Percentiles rank a stretch among this genome's conserved stretches.
Evolutionary conservation across 2,888 invertebrate genomes (phyloP).

Genomic region (Micoletzkya japonica): DNA sequence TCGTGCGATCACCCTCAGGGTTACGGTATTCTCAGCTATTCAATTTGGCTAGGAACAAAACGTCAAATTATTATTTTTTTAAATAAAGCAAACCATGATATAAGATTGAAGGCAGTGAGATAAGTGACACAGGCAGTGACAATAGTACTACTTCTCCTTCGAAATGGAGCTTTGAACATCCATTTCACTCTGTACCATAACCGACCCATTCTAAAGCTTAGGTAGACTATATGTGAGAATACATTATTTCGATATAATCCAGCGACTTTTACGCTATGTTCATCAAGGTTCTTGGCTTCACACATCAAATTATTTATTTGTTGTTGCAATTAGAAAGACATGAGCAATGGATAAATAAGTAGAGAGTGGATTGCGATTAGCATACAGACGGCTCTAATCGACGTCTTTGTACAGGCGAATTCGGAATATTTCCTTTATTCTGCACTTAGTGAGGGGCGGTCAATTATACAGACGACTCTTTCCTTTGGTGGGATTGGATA

Average conservation of each 20-base stretch:
- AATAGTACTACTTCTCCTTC: slow-evolving; percentile 12
- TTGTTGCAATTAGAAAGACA: not conserved
- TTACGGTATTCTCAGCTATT: not conserved
- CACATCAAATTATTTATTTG: slow-evolving; percentile 9
- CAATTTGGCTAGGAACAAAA: not conserved
- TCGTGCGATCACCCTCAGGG: not conserved
- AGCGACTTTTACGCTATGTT: not conserved
- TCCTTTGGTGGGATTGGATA: slow-evolving; percentile 26
- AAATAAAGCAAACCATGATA: slow-evolving; percentile 8
- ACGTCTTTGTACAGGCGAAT: no score
- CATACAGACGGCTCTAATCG: no score
- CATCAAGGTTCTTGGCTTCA: not conserved
- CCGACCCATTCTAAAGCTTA: slow-evolving; percentile 14
- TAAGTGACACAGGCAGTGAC: slow-evolving; percentile 14
- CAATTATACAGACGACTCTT: slow-evolving; percentile 14
- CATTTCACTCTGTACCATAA: slow-evolving; percentile 26
- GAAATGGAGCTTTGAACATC: slow-evolving; percentile 10
- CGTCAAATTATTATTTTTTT: not conserved
- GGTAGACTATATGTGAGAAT: no score
- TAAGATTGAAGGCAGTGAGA: slow-evolving; percentile 10
- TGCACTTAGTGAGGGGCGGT: not conserved
- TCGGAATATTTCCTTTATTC: no score
- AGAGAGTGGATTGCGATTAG: not conserved
- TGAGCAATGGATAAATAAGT: not conserved
- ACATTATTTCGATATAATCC: not conserved